Evolutionary conservation across 2,797 vertebrate species (phyloP).

Genomic region (Morelia viridis): DNA sequence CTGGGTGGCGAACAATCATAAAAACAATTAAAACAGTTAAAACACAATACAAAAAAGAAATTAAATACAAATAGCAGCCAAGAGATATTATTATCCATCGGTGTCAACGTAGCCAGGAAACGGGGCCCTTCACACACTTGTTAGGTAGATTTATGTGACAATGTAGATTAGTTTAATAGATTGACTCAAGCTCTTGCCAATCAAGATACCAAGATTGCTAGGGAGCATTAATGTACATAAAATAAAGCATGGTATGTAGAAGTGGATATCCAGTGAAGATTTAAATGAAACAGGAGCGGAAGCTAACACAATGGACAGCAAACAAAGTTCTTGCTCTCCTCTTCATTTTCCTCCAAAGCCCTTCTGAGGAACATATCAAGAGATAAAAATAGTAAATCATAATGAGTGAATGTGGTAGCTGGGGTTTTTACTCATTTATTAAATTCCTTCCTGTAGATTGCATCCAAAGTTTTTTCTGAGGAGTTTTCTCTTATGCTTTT

Average conservation of each 20-base stretch:
- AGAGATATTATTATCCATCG: no score
- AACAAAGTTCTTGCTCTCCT: not conserved
- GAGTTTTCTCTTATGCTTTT: not conserved
- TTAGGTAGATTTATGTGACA: not conserved
- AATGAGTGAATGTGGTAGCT: not conserved
- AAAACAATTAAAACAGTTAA: no score
- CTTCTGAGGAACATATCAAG: not conserved
- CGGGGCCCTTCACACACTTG: no score
- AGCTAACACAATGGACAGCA: not conserved
- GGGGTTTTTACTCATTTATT: not conserved
- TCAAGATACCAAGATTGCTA: not conserved
- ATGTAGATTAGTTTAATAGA: not conserved
- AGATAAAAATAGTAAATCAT: not conserved
- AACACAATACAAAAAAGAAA: no score
- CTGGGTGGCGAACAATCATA: no score
- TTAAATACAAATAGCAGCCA: no score
- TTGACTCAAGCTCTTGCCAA: not conserved
- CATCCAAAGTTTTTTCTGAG: not conserved
- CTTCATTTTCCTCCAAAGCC: not conserved
- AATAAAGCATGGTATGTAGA: not conserved
- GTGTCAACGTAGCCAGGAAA: no score
- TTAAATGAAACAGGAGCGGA: not conserved
- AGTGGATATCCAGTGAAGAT: not conserved
- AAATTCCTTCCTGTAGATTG: not conserved
- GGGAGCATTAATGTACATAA: not conserved